Evolutionary conservation across 2,797 vertebrate species (phyloP), one percentile per base, ranked within the genome.

Genomic region (Pitangus sulphuratus): DNA sequence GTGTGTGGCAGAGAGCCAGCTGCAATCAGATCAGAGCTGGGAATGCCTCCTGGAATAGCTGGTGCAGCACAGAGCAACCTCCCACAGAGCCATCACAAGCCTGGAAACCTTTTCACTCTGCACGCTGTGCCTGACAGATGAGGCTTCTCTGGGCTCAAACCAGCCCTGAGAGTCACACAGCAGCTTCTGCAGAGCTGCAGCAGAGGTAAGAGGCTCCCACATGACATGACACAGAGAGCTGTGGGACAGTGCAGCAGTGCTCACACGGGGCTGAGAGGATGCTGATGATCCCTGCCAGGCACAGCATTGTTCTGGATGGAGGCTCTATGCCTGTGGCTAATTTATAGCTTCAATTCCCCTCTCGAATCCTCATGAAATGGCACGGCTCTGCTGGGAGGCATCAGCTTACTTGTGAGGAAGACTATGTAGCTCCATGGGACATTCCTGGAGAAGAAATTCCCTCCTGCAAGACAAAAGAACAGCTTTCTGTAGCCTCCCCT

Each of bases 371-470:
- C 77, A 37, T 9, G 44, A 72, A 84, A 61, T 2, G 21, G 57
- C 44, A 48, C 45, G 19, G 33, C 53, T 80, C 68, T 51, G 35
- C 2, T 71, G 35, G 68, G 44, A 88, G 8, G 22, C 48, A 77
- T 9, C 77, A 90, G 98, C 99, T 98, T 97, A 99, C 99, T 99
- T 69, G 99, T 99, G 58, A 99, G 99, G 90, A 99, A 99, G 95
- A 99, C 96, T 50, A 99, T 98, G 97, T 99, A 99, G 97, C 99
- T 99, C 99, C 99, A 99, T 0, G 99, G 99, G 89, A 99, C 99
- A 1, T 98, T 97, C 95, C 96, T 98, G 76, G 99, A 98, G 98
- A 98, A 99, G 89, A 99, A 98, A 97, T 98, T 99, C 75, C 98
- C 98, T 93, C 98, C 99, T 99, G 97, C 20, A 97, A 93, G 90